Evolutionary conservation across 2,888 invertebrate species (phyloP).

Genomic region (Palloptera scutellata): DNA sequence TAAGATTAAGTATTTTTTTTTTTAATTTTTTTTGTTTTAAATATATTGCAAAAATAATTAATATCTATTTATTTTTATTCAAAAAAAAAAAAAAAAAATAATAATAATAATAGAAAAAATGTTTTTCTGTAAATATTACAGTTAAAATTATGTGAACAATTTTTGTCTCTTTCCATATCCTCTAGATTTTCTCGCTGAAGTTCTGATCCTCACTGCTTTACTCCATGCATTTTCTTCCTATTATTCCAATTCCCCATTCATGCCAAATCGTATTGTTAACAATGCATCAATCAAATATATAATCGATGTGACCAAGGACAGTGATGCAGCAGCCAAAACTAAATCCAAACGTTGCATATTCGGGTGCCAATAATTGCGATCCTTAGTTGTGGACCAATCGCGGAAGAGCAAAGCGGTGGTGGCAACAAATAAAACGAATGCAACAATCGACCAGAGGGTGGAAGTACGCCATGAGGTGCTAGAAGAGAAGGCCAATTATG

Average conservation of each 20-base stretch:
- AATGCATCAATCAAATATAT: slow-evolving; percentile 59
- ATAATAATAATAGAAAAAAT: too few relatives aligned
- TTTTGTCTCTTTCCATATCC: neutral
- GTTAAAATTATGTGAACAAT: slow-evolving; percentile 3
- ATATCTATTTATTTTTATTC: neutral
- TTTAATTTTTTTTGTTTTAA: neutral
- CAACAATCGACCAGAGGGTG: slow-evolving; percentile 58
- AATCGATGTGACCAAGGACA: slow-evolving; percentile 55
- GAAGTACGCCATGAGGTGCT: slow-evolving; percentile 62
- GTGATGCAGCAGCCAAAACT: slow-evolving; percentile 58
- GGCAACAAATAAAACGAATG: slow-evolving; percentile 56
- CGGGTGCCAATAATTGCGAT: slow-evolving; percentile 63
- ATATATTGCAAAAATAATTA: slow-evolving; percentile 11
- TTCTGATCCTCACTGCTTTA: too few relatives aligned
- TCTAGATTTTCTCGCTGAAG: neutral
- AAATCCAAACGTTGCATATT: slow-evolving; percentile 63
- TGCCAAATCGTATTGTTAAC: slow-evolving; percentile 59
- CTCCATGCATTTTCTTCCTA: neutral
- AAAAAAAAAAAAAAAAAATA: too few relatives aligned
- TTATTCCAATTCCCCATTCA: slow-evolving; percentile 60
- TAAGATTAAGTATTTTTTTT: slow-evolving; percentile 7
- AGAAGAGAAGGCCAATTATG: slow-evolving; percentile 1
- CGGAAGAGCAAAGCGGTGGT: slow-evolving; percentile 58
- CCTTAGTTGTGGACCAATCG: slow-evolving; percentile 62
- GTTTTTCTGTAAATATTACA: slow-evolving; percentile 41